A percentile compares a stretch with the other conserved stretches of the same genome.
Evolutionary conservation across 2,888 invertebrate genomes (phyloP).

Genomic region (Bombylius discolor): DNA sequence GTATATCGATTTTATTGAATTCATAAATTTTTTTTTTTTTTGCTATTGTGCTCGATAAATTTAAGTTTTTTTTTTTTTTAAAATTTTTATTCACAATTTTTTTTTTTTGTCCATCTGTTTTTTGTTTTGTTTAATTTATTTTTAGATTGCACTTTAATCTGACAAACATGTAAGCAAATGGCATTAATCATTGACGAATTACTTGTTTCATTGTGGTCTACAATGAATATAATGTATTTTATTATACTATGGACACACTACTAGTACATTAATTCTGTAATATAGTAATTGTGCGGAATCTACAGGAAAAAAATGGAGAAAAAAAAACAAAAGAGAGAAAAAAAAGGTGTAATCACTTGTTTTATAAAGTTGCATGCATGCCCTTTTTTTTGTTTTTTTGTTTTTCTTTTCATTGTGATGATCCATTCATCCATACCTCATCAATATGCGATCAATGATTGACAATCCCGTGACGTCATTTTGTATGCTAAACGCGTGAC

Average conservation of each 20-base stretch:
- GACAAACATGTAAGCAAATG: neutral
- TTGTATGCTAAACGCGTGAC: slow-evolving; percentile 16
- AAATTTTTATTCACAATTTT: too few species aligned
- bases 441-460: slow-evolving; percentile 14
- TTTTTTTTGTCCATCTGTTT: neutral
- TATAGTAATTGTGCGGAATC: too few species aligned
- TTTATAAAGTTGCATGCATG: too few species aligned
- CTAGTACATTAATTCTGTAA: too few species aligned
- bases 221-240: neutral
- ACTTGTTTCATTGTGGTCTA: neutral
- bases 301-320: too few species aligned
- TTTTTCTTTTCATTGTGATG: neutral
- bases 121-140: too few species aligned
- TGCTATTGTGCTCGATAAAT: neutral
- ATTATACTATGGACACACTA: neutral
- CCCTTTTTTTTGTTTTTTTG: too few species aligned
- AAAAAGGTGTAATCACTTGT: too few species aligned
- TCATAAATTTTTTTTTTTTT: neutral
- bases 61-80: too few species aligned
- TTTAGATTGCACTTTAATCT: too few species aligned
- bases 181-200: neutral
- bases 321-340: too few species aligned
- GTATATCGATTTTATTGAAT: too few species aligned
- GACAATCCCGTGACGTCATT: slow-evolving; percentile 17
- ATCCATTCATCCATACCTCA: neutral